phyloP scores from a whole-genome alignment of 2,113 vertebrate genomes.

The Lepidiolamprologus cunningtoni region DNA sequence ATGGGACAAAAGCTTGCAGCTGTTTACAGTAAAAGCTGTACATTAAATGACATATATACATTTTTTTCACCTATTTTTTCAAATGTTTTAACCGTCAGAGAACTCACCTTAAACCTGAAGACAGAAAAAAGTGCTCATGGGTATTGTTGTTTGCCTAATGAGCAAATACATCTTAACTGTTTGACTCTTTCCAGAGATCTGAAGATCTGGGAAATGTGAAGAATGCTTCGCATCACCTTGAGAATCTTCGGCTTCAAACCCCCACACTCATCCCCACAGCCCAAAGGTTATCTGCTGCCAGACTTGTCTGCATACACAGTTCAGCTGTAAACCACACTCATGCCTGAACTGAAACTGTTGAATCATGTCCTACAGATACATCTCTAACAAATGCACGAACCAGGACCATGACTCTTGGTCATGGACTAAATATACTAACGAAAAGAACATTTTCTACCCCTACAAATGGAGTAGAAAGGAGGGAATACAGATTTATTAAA shows the following conservation, averaged over 20 bases:
- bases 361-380: not conserved
- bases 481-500: not conserved
- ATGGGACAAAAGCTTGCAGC: not conserved
- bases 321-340: not conserved
- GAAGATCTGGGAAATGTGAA: slow-evolving; percentile 21
- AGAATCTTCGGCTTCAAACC: not conserved
- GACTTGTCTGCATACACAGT: not conserved
- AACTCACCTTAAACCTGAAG: not conserved
- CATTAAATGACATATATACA: not conserved
- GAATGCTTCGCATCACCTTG: slow-evolving; percentile 39
- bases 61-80: not conserved
- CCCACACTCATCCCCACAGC: not conserved
- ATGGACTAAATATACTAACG: not conserved
- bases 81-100: not conserved
- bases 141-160: not conserved
- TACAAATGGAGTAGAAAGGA: not conserved
- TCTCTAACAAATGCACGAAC: not conserved
- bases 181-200: not conserved
- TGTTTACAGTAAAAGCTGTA: not conserved
- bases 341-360: not conserved
- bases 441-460: not conserved
- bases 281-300: slow-evolving; percentile 7
- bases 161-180: not conserved
- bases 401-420: not conserved
- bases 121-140: not conserved